Evolutionary conservation across 2,797 vertebrate species (phyloP), one percentile per base, ranked within the genome.

Genomic region (Paguma larvata): DNA sequence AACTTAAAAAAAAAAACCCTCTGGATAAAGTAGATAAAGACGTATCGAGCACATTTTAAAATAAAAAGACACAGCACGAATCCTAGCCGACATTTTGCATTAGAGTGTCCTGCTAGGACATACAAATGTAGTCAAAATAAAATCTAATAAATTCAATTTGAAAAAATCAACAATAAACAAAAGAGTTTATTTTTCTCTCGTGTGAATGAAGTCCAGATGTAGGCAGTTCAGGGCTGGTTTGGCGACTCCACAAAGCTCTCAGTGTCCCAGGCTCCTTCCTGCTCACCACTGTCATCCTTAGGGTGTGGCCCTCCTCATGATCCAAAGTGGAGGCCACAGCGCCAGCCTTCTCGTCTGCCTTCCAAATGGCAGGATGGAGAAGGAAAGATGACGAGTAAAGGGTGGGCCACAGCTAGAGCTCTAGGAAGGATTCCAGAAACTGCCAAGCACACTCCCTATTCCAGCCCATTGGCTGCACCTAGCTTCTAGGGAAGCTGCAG

Each of bases 401-500:
- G n/a, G 32, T 15, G 59, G 48, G 65, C 44, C 16, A 9, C 18
- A 32, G 44, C 1, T 67, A 23, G 93, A 56, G 44, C 83, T 85
- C 48, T 32, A 46, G 88, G 59, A 67, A 79, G 25, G 34, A 34
- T 23, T 75, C 56, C 63, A 83, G 51, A 88, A 95, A 59, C 59
- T 21, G 51, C 25, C 59, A n/a, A n/a, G 16, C 25, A 18, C 38
- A 10, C 12, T 65, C 83, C 44, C 59, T 34, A 0, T 56, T n/a
- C 48, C 79, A 65, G 15, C 10, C 27, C 19, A 0, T 5, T 73
- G 63, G 12, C 85, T 46, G 8, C 7, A 16, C n/a, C n/a, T 77
- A n/a, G 59, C 94, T 94, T 59, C 94, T 88, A 88, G 67, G 67
- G 53, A 88, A 82, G 83, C 91, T 62, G 68, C n/a, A 46, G 14